Evolutionary conservation across 2,113 vertebrate species (phyloP).

Genomic region (Dicerorhinus sumatrensis): DNA sequence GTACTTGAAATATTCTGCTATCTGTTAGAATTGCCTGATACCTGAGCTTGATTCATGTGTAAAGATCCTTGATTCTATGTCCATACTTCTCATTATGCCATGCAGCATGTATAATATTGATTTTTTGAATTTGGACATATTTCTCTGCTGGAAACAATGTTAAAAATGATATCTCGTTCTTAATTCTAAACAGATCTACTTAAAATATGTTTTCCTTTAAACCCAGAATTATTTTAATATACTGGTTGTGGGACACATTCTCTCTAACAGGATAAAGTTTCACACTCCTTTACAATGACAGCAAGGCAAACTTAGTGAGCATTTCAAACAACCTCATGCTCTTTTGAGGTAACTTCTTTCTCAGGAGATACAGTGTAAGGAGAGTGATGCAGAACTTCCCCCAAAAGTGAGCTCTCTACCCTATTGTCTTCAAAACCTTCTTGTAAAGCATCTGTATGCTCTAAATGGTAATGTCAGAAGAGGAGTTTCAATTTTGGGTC

Average conservation of each 20-base stretch:
- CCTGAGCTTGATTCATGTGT: neutral
- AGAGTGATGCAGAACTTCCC: neutral
- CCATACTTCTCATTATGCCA: neutral
- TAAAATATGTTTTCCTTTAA: neutral
- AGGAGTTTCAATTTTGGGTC: neutral
- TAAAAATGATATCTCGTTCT: conserved; percentile 25
- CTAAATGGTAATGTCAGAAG: neutral
- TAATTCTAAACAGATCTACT: conserved; percentile 48
- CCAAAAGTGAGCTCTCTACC: neutral
- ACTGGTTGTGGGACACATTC: neutral
- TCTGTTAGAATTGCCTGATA: neutral
- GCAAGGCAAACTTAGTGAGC: neutral
- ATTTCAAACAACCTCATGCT: neutral
- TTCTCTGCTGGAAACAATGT: neutral
- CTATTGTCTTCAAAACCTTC: neutral
- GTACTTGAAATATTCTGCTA: neutral
- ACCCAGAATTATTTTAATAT: conserved; percentile 3
- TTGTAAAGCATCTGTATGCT: neutral
- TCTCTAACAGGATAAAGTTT: neutral
- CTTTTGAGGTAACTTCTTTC: neutral
- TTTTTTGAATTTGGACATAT: neutral
- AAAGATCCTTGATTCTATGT: neutral
- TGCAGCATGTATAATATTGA: neutral
- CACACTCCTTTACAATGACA: neutral
- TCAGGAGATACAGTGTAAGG: neutral